A percentile compares a stretch with the other conserved stretches of the same genome.
phyloP scores from a whole-genome alignment of 2,113 vertebrate species.

The Calyptomena viridis region DNA sequence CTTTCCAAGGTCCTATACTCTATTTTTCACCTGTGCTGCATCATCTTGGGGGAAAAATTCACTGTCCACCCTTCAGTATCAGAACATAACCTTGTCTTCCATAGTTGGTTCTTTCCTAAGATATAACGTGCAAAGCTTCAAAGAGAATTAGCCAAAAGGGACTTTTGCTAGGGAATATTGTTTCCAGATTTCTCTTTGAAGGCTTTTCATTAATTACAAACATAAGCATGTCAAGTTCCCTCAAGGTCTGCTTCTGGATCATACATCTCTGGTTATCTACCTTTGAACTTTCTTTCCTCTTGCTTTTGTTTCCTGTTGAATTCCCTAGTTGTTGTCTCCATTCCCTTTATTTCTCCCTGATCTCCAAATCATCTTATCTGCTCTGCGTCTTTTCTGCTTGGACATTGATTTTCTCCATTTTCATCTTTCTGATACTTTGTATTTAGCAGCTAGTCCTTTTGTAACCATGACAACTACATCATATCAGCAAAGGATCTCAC shows the following conservation, averaged over 20 bases:
- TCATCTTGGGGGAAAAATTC: neutral
- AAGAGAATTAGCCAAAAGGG: neutral
- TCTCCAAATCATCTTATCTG: neutral
- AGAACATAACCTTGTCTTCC: neutral
- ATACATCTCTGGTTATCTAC: neutral
- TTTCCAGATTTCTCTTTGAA: conserved; percentile 2
- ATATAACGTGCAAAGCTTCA: neutral
- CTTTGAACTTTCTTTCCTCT: neutral
- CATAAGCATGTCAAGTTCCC: neutral
- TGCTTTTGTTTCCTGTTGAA: conserved; percentile 13
- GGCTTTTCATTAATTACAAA: neutral
- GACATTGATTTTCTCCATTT: neutral
- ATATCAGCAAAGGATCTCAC: conserved; percentile 28
- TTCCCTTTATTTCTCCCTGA: neutral
- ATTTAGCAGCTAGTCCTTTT: conserved; percentile 23
- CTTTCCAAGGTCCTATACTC: neutral
- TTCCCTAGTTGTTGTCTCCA: neutral
- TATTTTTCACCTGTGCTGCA: neutral
- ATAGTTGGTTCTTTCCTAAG: neutral
- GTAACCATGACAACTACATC: conserved; percentile 54
- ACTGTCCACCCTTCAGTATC: neutral
- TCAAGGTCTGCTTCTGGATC: neutral
- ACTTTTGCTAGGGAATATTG: neutral
- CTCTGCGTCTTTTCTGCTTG: neutral
- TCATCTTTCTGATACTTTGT: neutral